Base-by-base conservation (phyloP, 1,140 invertebrate genomes). In the Ladona fulva region DNA sequence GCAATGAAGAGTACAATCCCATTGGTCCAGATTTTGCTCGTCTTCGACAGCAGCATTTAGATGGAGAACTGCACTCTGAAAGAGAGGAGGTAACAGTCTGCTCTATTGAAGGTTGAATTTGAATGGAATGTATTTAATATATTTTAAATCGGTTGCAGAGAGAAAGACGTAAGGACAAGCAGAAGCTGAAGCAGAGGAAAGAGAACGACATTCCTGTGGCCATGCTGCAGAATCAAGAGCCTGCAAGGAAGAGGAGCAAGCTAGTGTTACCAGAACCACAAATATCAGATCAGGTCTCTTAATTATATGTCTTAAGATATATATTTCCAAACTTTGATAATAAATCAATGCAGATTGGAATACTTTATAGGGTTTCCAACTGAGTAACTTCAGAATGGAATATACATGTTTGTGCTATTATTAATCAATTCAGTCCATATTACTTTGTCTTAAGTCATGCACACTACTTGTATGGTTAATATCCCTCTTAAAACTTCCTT, bases 201-300 rank as follows among this genome's bases (percentile, higher is more conserved):
- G 97, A 99, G 84, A 98, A 99, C 86, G 97, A 99, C 82, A 91
- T 99, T 79, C 97, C 97, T 0, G 90, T 92, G 80, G 92, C 94
- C 0, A 95, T 99, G 90, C 86, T 97, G 29, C 92, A 94, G 82
- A 93, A 93, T 80, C 91, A 95, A 81, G 96, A 98, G 84, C 96
- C 97, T 0, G 89, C 94, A 0, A 92, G 93, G 78, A 99, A 99
- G 85, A 88, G 98, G 76, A 97, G 95, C 81, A 99, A 99, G 86
- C 87, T 99, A 19, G 96, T 99, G 16, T 83, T 99, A 44, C 98
- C 98, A 10, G 91, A 94, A 80, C 98, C 98, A 0, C 98, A 99
- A 86, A 98, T 99, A 75, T 95, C 97, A 0, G 98, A 99, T 85
- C 91, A 93, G 85, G 90, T 90, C 81, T 80, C 1, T 22, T 66